Conservation (phyloP, 2,888 invertebrate species). For the Pediacus dermestoides region DNA sequence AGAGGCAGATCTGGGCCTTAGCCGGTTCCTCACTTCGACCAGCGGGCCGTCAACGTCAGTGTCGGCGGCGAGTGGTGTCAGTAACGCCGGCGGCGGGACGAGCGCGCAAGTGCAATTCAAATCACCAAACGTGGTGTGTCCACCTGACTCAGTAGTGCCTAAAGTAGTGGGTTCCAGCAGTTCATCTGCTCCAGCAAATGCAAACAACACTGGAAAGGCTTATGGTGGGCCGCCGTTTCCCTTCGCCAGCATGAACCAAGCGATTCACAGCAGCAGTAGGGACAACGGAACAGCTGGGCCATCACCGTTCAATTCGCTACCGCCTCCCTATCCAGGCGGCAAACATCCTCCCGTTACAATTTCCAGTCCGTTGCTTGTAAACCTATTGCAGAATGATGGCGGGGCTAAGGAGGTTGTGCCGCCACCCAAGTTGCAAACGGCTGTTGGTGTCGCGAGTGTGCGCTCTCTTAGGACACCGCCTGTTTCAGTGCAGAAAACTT, state of each 20-base stretch:
- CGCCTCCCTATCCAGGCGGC: conserved; percentile 39
- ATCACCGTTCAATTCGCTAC: conserved; percentile 27
- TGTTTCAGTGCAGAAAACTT: conserved; percentile 12
- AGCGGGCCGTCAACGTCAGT: conserved; percentile 24
- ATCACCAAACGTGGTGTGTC: conserved; percentile 86
- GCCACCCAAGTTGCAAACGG: conserved; percentile 37
- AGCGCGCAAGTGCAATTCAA: conserved; percentile 49
- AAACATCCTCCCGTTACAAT: conserved; percentile 61
- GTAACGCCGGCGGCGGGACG: conserved; percentile 18
- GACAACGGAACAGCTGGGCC: conserved; percentile 11
- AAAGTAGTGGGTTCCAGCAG: conserved; percentile 32
- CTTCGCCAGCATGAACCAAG: conserved; percentile 88
- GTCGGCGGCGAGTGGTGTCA: conserved; percentile 26
- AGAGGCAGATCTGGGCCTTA: conserved; percentile 27
- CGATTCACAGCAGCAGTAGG: conserved; percentile 63
- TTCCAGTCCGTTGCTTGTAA: conserved; percentile 86
- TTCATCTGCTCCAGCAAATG: not conserved
- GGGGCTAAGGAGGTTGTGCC: conserved; percentile 45
- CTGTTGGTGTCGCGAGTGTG: conserved; percentile 8
- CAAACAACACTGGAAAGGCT: conserved; percentile 50
- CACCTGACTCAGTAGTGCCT: conserved; percentile 61
- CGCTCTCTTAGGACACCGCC: conserved; percentile 15
- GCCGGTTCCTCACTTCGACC: conserved; percentile 26
- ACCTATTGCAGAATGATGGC: conserved; percentile 83
- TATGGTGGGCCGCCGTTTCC: conserved; percentile 69